Conservation (phyloP, 2,113 vertebrate species). For the Megaleporinus macrocephalus region DNA sequence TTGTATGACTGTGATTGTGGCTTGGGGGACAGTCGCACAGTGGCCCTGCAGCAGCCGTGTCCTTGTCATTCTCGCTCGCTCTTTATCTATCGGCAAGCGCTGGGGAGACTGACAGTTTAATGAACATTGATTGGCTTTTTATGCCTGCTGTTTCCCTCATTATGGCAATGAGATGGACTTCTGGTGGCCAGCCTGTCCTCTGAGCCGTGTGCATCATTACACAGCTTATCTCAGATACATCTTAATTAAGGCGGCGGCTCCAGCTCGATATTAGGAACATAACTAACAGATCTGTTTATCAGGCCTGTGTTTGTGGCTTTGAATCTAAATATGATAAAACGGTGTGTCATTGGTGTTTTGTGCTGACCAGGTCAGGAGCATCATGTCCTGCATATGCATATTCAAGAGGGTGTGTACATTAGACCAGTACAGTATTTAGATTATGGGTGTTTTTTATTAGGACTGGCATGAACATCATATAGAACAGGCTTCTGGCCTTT, state of each 20-base stretch:
- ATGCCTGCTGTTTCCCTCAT: constrained; percentile 44
- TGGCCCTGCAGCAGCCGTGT: constrained; percentile 6
- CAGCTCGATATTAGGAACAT: constrained; percentile 15
- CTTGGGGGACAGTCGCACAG: not conserved
- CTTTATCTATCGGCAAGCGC: constrained; percentile 19
- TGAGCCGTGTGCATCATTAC: constrained; percentile 18
- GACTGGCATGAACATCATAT: too few relatives aligned
- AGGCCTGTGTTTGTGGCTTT: not conserved
- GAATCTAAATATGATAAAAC: constrained; percentile 15
- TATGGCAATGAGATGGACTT: constrained; percentile 43
- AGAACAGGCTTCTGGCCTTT: too few relatives aligned
- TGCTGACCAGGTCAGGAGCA: not conserved
- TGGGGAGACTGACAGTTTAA: constrained; percentile 49
- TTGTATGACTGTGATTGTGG: not conserved
- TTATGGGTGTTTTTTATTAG: too few relatives aligned
- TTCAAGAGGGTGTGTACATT: too few relatives aligned
- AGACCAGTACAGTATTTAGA: too few relatives aligned
- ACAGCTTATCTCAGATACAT: constrained; percentile 33
- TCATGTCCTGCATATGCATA: not conserved
- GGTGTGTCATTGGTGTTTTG: not conserved
- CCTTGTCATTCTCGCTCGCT: constrained; percentile 35
- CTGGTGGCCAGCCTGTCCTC: constrained; percentile 29
- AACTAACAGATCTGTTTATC: constrained; percentile 41
- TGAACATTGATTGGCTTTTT: constrained; percentile 57
- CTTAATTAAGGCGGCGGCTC: constrained; percentile 34